These are phyloP conservation scores for Amphipoea lucens DNA, from an alignment of 2,888 invertebrate genomes.

Conservation along the genomic window DNA sequence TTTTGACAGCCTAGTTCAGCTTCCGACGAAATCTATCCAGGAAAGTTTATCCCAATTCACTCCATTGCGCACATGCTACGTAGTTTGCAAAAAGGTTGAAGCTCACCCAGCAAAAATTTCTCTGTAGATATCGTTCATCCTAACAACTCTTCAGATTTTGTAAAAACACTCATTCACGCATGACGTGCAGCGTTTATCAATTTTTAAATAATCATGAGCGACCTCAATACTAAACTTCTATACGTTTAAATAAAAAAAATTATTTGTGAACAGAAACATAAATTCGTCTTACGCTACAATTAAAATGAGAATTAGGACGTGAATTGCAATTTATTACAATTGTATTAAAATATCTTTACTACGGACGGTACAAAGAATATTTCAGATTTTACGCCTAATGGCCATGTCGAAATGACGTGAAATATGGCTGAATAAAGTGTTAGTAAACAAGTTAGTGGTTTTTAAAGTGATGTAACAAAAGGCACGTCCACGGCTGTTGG, in stretches of 20 bases:
- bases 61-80: slow-evolving; percentile 24
- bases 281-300: slow-evolving; percentile 65
- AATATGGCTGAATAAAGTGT: slow-evolving; percentile 57
- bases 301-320: slow-evolving; percentile 64
- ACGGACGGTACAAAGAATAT: slow-evolving; percentile 48
- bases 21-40: slow-evolving; percentile 38
- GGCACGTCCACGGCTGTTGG: slow-evolving; percentile 51
- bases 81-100: slow-evolving; percentile 28
- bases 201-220: slow-evolving; percentile 63
- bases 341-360: slow-evolving; percentile 59
- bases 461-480: slow-evolving; percentile 60
- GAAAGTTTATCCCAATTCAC: slow-evolving; percentile 47
- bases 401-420: slow-evolving; percentile 57
- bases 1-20: slow-evolving; percentile 42
- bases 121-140: slow-evolving; percentile 13
- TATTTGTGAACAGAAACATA: slow-evolving; percentile 62
- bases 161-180: slow-evolving; percentile 48
- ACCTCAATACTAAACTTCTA: slow-evolving; percentile 62
- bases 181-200: slow-evolving; percentile 61
- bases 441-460: slow-evolving; percentile 60
- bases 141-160: slow-evolving; percentile 24
- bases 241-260: slow-evolving; percentile 31
- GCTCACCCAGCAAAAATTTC: slow-evolving; percentile 11
- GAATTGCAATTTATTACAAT: slow-evolving; percentile 68
- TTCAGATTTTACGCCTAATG: slow-evolving; percentile 59